A percentile compares a stretch with the other conserved stretches of the same genome.
Evolutionary conservation across 2,797 vertebrate genomes (phyloP).

Genomic region (Holocentrus rufus): DNA sequence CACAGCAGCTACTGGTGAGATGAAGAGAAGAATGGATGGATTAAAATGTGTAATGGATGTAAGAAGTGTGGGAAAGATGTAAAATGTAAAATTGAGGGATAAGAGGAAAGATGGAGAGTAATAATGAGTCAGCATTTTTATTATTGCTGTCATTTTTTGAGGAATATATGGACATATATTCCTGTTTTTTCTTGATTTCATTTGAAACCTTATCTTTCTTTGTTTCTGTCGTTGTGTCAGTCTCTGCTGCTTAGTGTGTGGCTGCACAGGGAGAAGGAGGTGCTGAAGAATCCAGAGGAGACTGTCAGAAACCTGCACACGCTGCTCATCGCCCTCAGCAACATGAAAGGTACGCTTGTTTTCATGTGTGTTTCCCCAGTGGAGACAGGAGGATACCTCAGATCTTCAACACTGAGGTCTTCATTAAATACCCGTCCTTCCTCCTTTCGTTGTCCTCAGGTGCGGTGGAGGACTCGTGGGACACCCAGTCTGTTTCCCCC

Average conservation of each 20-base stretch:
- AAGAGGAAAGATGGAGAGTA: too few species aligned
- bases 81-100: too few species aligned
- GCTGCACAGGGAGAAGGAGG: conserved; percentile 91
- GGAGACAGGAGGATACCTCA: too few species aligned
- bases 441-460: conserved; percentile 74
- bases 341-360: conserved; percentile 88
- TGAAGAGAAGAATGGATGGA: neutral
- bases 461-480: conserved; percentile 92
- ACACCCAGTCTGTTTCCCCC: conserved; percentile 91
- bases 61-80: too few species aligned
- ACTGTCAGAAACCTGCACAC: conserved; percentile 84
- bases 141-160: too few species aligned
- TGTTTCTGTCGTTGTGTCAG: conserved; percentile 52
- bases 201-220: neutral
- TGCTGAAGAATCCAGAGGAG: conserved; percentile 84
- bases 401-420: neutral
- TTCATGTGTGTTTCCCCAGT: neutral
- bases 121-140: too few species aligned
- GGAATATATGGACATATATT: too few species aligned
- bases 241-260: conserved; percentile 90
- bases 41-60: too few species aligned
- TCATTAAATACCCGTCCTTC: neutral
- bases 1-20: conserved; percentile 92
- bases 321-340: conserved; percentile 87
- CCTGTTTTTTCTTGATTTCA: too few species aligned